A percentile compares a stretch with the other conserved stretches of the same genome.
These are phyloP conservation scores for Rhamnusium bicolor DNA, from an alignment of 2,888 invertebrate genomes.

Conservation along the genomic window DNA sequence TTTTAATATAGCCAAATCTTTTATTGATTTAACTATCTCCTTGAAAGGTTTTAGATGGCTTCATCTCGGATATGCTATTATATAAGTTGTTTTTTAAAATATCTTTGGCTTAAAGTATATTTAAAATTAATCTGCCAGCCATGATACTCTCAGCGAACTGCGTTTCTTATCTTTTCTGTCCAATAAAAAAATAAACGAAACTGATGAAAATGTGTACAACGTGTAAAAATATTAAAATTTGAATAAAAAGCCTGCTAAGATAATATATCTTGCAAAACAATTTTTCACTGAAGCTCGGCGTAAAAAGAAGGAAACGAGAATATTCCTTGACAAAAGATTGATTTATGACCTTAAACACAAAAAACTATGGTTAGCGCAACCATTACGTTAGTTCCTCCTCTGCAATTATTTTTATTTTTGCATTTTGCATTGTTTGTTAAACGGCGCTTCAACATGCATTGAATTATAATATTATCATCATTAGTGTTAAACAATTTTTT, in stretches of 20 bases:
- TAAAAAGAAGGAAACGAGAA: conserved; percentile 31
- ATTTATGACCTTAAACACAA: conserved; percentile 30
- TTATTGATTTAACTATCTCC: too few relatives aligned
- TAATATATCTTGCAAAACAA: conserved; percentile 37
- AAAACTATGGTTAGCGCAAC: conserved; percentile 24
- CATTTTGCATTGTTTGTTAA: conserved; percentile 9
- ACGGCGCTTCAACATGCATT: neutral
- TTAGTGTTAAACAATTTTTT: neutral
- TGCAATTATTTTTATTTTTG: conserved; percentile 6
- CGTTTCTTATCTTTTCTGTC: neutral
- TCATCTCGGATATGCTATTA: neutral
- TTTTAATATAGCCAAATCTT: too few relatives aligned
- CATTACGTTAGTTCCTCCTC: conserved; percentile 20
- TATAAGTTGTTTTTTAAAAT: neutral
- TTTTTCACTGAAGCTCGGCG: conserved; percentile 36
- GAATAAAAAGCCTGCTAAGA: conserved; percentile 22
- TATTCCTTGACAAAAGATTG: conserved; percentile 41
- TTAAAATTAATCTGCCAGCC: neutral
- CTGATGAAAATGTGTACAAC: conserved; percentile 7
- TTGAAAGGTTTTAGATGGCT: too few relatives aligned
- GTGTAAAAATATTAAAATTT: conserved; percentile 26
- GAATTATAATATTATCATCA: neutral
- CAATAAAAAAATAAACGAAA: neutral
- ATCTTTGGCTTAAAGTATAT: neutral
- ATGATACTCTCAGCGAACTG: neutral